Evolutionary conservation across 2,888 invertebrate genomes (phyloP).

Genomic region (Tipula vernalis): DNA sequence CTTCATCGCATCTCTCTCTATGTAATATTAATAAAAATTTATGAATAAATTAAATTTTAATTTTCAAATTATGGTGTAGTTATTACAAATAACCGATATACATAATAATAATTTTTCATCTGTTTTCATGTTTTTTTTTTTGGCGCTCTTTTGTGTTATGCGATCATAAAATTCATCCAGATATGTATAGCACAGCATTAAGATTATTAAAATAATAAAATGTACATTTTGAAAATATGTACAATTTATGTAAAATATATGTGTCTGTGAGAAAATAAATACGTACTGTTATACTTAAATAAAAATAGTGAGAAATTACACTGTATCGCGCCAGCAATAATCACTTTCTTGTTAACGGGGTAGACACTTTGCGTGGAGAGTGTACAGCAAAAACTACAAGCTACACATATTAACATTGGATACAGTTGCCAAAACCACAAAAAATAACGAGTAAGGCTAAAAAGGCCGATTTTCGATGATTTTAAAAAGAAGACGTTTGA

Average conservation of each 20-base stretch:
- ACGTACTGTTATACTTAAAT: background rate
- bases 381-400: too few species aligned
- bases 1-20: background rate
- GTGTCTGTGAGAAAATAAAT: background rate
- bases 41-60: slow-evolving; percentile 4
- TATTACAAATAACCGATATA: background rate
- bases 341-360: too few species aligned
- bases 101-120: background rate
- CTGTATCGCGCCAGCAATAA: too few species aligned
- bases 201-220: background rate
- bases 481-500: too few species aligned
- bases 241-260: background rate
- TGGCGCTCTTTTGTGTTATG: background rate
- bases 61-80: background rate
- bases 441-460: too few species aligned
- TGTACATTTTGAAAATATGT: background rate
- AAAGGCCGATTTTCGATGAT: too few species aligned
- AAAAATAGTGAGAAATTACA: too few species aligned
- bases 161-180: background rate
- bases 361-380: too few species aligned
- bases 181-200: background rate
- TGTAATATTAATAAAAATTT: background rate
- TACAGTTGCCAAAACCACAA: too few species aligned
- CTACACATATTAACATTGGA: too few species aligned
- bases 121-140: background rate